Percentiles rank a stretch among this genome's conserved stretches.
Conservation (phyloP, 1,140 invertebrate species). For the Stenopsyche tienmushanensis region DNA sequence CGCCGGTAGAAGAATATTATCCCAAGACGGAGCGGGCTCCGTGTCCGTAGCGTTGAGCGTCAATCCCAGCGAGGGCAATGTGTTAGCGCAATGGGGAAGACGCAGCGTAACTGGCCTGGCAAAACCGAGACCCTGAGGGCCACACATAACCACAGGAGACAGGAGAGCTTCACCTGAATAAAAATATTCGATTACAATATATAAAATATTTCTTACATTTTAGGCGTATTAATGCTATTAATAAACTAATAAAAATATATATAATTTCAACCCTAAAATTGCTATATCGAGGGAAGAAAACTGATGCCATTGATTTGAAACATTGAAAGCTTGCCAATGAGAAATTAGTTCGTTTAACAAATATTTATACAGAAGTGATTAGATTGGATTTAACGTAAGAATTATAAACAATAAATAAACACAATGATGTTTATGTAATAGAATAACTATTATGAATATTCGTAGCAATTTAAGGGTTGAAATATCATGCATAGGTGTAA, state of each 20-base stretch:
- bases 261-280: not conserved
- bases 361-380: too few relatives aligned
- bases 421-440: too few relatives aligned
- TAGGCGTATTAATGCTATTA: not conserved
- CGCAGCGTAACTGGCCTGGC: conserved; percentile 81
- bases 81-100: conserved; percentile 73
- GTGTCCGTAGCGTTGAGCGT: conserved; percentile 81
- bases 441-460: too few relatives aligned
- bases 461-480: too few relatives aligned
- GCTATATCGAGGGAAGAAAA: not conserved
- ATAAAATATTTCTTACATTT: not conserved
- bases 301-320: too few relatives aligned
- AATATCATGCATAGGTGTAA: too few relatives aligned
- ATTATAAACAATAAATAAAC: too few relatives aligned
- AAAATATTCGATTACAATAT: not conserved
- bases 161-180: conserved; percentile 83
- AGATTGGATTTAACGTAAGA: too few relatives aligned
- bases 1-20: conserved; percentile 71
- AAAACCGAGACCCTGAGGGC: conserved; percentile 89
- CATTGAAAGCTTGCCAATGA: too few relatives aligned
- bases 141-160: conserved; percentile 92
- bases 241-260: not conserved
- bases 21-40: conserved; percentile 68
- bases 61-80: conserved; percentile 67
- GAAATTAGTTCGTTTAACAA: too few relatives aligned